Conservation (phyloP, 2,888 invertebrate genomes). For the Empis livida region DNA sequence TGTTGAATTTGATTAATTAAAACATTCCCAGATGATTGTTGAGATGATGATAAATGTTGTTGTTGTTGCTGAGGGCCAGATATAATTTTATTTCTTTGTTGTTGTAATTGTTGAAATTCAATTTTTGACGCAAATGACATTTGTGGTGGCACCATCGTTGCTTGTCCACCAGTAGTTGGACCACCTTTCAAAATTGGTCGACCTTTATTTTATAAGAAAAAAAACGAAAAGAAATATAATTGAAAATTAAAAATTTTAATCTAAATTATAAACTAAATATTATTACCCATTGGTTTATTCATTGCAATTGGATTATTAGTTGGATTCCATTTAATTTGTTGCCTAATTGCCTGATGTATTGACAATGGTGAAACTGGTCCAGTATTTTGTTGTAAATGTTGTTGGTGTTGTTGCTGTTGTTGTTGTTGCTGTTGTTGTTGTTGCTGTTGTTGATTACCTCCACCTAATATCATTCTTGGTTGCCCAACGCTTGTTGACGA, state of each 20-base stretch:
- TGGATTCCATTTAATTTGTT: constrained; percentile 7
- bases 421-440: constrained; percentile 15
- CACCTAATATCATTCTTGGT: constrained; percentile 32
- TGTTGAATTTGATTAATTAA: constrained; percentile 6
- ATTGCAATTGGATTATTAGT: neutral
- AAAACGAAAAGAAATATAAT: too few species aligned
- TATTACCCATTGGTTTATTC: constrained; percentile 22
- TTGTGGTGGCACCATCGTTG: constrained; percentile 16
- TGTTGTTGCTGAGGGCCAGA: neutral
- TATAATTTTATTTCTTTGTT: constrained; percentile 15
- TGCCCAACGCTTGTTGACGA: constrained; percentile 13
- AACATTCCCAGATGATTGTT: neutral
- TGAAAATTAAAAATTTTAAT: neutral
- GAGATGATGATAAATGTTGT: neutral
- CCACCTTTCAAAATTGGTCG: constrained; percentile 33
- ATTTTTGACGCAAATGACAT: constrained; percentile 20
- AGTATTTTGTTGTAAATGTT: neutral
- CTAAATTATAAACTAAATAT: neutral
- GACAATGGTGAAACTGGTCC: constrained; percentile 1
- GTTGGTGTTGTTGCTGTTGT: too few species aligned
- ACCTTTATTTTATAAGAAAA: too few species aligned
- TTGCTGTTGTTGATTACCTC: constrained; percentile 17
- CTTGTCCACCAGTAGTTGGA: constrained; percentile 11
- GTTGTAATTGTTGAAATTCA: constrained; percentile 26
- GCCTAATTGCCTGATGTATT: constrained; percentile 14